phyloP scores from a whole-genome alignment of 1,140 invertebrate species.

The Eumaeus atala region DNA sequence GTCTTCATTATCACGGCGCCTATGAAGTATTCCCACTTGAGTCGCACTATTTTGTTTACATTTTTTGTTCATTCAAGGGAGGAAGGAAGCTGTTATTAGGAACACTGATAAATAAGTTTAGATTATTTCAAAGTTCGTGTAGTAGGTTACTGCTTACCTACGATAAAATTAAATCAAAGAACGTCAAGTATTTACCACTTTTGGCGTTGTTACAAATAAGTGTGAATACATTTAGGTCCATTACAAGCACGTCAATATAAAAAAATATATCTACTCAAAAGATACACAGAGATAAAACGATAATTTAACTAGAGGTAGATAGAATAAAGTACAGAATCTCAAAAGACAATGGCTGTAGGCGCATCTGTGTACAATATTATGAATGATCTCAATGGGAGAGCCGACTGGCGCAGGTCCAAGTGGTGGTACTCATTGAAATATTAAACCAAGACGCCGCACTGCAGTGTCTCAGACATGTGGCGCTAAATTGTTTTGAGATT shows the following conservation, averaged over 20 bases:
- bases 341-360: conserved; percentile 9
- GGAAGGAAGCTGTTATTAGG: too few species aligned
- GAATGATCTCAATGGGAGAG: conserved; percentile 35
- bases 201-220: too few species aligned
- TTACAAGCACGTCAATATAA: too few species aligned
- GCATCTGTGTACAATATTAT: conserved; percentile 36
- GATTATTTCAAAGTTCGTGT: too few species aligned
- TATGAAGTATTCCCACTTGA: conserved; percentile 11
- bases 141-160: too few species aligned
- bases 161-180: too few species aligned
- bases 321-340: conserved; percentile 1
- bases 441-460: conserved; percentile 65
- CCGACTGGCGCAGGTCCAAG: conserved; percentile 62
- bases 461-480: conserved; percentile 50
- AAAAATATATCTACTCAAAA: too few species aligned
- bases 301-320: not conserved
- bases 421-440: conserved; percentile 67
- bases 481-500: conserved; percentile 35
- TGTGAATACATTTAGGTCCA: too few species aligned
- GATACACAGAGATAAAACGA: too few species aligned
- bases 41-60: not conserved
- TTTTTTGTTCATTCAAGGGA: not conserved
- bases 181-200: too few species aligned
- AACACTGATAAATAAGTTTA: too few species aligned
- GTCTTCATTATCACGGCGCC: conserved; percentile 21